Conservation (phyloP, 2,797 vertebrate species). For the Anas flavirostris region DNA sequence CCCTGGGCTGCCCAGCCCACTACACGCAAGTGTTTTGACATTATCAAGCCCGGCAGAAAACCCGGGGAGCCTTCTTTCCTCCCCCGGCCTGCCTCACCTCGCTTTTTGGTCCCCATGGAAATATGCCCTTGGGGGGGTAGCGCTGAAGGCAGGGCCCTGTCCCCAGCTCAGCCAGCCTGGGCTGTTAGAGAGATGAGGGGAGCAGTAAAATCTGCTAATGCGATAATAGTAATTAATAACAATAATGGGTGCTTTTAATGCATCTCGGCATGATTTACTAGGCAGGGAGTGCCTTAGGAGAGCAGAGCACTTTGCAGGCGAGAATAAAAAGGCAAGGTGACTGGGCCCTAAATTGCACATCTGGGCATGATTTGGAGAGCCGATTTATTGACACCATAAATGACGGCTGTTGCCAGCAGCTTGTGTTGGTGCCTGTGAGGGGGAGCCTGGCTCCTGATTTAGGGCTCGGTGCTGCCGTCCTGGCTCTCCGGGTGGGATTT, state of each 20-base stretch:
- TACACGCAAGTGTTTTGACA: neutral
- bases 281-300: neutral
- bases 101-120: neutral
- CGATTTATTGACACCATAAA: slow-evolving; percentile 65
- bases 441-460: slow-evolving; percentile 54
- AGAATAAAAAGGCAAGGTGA: slow-evolving; percentile 70
- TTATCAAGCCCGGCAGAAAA: neutral
- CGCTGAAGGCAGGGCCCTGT: neutral
- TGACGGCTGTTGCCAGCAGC: slow-evolving; percentile 45
- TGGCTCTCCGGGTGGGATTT: neutral
- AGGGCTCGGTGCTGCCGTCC: slow-evolving; percentile 19
- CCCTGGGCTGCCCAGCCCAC: neutral
- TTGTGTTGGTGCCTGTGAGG: slow-evolving; percentile 49
- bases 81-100: neutral
- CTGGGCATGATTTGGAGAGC: slow-evolving; percentile 65
- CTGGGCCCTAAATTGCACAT: slow-evolving; percentile 64
- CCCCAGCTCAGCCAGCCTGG: fast-evolving
- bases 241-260: slow-evolving; percentile 49
- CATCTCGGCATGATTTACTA: slow-evolving; percentile 48
- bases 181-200: slow-evolving; percentile 3
- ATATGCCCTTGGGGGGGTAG: neutral
- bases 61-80: neutral
- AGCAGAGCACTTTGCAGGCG: slow-evolving; percentile 8
- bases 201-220: slow-evolving; percentile 51
- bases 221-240: slow-evolving; percentile 66